phyloP scores from a whole-genome alignment of 2,888 invertebrate species.

The Mimumesa dahlbomi region DNA sequence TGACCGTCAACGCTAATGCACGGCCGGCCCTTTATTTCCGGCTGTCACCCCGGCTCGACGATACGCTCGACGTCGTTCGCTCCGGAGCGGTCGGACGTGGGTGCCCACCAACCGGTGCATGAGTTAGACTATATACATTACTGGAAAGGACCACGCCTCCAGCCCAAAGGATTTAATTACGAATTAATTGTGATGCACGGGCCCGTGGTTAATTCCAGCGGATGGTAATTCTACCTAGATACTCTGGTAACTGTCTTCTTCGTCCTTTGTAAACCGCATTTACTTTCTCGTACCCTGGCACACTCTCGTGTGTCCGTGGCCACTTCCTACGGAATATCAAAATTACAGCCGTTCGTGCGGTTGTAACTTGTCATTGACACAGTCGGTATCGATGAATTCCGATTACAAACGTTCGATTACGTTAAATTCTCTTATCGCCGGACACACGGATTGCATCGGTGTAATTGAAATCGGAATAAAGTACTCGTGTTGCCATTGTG shows the following conservation, averaged over 20 bases:
- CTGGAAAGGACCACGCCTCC: slow-evolving; percentile 64
- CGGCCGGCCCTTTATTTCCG: slow-evolving; percentile 74
- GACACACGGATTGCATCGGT: neutral
- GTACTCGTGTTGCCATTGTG: too few relatives aligned
- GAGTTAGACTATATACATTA: slow-evolving; percentile 37
- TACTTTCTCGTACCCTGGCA: neutral
- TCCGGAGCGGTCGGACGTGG: slow-evolving; percentile 48
- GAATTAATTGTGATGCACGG: slow-evolving; percentile 73
- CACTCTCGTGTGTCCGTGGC: too few relatives aligned
- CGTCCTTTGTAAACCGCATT: slow-evolving; percentile 32
- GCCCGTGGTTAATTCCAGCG: slow-evolving; percentile 61
- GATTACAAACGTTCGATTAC: slow-evolving; percentile 5
- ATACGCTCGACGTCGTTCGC: slow-evolving; percentile 60
- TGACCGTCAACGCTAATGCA: slow-evolving; percentile 70
- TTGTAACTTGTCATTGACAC: neutral
- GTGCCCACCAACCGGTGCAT: slow-evolving; percentile 48
- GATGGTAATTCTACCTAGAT: slow-evolving; percentile 53
- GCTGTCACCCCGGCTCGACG: slow-evolving; percentile 70
- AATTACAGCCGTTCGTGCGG: too few relatives aligned
- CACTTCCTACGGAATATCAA: too few relatives aligned
- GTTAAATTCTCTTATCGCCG: neutral
- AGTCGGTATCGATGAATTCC: neutral
- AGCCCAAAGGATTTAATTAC: slow-evolving; percentile 72
- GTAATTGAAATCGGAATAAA: too few relatives aligned
- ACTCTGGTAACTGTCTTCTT: slow-evolving; percentile 27